Conservation (phyloP, 2,797 vertebrate species). For the Discoglossus pictus region DNA sequence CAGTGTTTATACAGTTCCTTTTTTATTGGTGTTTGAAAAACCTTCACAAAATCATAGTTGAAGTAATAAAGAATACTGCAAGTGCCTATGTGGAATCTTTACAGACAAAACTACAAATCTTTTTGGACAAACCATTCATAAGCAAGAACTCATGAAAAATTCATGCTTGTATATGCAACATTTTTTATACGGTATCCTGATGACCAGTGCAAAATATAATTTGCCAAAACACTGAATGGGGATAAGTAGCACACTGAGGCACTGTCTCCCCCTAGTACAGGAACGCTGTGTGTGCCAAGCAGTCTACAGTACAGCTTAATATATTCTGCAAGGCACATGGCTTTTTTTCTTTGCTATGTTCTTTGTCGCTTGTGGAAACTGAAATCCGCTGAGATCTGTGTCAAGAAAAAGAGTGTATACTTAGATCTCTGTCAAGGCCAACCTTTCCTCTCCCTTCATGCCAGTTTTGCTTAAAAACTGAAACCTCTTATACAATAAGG, state of each 20-base stretch:
- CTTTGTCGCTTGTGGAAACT: slow-evolving; percentile 30
- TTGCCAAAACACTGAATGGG: too few relatives aligned
- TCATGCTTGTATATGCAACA: neutral
- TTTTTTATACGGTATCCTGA: slow-evolving; percentile 7
- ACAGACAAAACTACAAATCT: neutral
- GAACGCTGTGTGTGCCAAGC: neutral
- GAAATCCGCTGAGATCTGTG: slow-evolving; percentile 37
- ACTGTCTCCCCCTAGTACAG: too few relatives aligned
- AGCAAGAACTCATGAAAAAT: slow-evolving; percentile 1
- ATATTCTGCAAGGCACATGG: slow-evolving; percentile 24
- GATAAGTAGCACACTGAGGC: too few relatives aligned
- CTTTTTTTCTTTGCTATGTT: slow-evolving; percentile 19
- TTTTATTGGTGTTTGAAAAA: neutral
- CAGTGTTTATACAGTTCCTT: neutral
- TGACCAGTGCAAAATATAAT: slow-evolving; percentile 1
- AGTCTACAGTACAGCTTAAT: slow-evolving; percentile 26
- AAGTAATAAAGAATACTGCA: neutral
- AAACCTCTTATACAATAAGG: slow-evolving; percentile 34
- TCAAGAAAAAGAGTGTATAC: slow-evolving; percentile 30
- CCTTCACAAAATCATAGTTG: neutral
- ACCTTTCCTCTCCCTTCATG: slow-evolving; percentile 20
- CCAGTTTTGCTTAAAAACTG: slow-evolving; percentile 38
- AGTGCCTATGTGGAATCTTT: neutral
- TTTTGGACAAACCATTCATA: slow-evolving; percentile 7
- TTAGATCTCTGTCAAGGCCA: slow-evolving; percentile 47